Percentiles rank a stretch among this genome's conserved stretches.
phyloP scores from a whole-genome alignment of 2,888 invertebrate genomes.

The Meganola albula region DNA sequence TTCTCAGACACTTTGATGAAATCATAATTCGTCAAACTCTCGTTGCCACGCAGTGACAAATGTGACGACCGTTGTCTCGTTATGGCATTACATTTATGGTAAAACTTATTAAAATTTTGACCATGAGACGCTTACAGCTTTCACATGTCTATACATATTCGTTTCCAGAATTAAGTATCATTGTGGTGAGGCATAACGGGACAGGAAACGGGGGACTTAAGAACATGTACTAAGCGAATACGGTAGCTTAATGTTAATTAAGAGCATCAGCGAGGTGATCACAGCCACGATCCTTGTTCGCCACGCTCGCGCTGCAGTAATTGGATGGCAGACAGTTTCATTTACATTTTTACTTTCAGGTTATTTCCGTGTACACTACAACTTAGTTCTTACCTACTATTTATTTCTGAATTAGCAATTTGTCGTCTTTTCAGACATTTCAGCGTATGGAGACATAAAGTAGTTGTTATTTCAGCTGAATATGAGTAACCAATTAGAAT shows the following conservation, averaged over 20 bases:
- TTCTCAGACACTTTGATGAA: not conserved
- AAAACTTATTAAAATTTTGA: slow-evolving; percentile 32
- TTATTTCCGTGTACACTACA: slow-evolving; percentile 35
- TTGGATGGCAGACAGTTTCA: slow-evolving; percentile 49
- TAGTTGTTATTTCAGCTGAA: too few relatives aligned
- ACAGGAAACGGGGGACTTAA: slow-evolving; percentile 45
- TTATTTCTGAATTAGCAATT: too few relatives aligned
- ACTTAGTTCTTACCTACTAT: too few relatives aligned
- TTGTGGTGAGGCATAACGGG: slow-evolving; percentile 64
- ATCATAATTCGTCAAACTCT: not conserved
- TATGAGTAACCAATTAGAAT: too few relatives aligned
- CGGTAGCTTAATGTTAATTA: slow-evolving; percentile 70
- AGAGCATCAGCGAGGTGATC: slow-evolving; percentile 63
- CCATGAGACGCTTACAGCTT: slow-evolving; percentile 30
- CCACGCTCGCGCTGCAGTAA: slow-evolving; percentile 45
- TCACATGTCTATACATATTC: slow-evolving; percentile 38
- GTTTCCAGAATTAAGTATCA: slow-evolving; percentile 47
- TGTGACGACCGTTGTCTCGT: not conserved
- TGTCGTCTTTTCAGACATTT: too few relatives aligned
- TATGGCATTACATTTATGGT: slow-evolving; percentile 22
- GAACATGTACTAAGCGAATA: slow-evolving; percentile 43
- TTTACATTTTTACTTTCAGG: slow-evolving; percentile 48
- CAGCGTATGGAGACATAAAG: too few relatives aligned
- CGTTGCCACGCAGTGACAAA: not conserved
- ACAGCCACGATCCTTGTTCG: slow-evolving; percentile 38